Conservation (phyloP, 2,797 vertebrate genomes). For the Neosilurus mollespiculum region DNA sequence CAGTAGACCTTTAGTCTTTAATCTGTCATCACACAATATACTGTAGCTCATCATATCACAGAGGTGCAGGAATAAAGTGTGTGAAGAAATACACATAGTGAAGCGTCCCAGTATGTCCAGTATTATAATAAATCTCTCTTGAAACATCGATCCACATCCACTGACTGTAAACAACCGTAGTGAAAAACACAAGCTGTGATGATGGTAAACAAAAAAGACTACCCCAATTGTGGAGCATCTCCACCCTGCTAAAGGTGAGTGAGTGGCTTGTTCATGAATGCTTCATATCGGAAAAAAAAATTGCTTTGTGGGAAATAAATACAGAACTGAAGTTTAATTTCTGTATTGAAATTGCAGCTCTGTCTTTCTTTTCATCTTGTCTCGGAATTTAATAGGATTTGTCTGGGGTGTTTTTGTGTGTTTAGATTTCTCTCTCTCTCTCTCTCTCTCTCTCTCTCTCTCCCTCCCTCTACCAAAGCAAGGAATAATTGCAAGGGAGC, state of each 20-base stretch:
- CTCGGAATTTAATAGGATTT: constrained; percentile 28
- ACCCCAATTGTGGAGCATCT: background rate
- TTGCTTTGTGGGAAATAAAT: background rate
- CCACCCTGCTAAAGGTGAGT: no score
- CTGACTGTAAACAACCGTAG: no score
- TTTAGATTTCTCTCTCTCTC: background rate
- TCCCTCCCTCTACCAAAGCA: background rate
- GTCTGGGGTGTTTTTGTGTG: background rate
- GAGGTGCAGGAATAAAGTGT: no score
- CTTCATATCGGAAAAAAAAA: background rate
- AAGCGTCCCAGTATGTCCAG: no score
- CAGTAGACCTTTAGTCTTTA: no score
- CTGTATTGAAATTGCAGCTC: constrained; percentile 1
- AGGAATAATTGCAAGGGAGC: constrained; percentile 14
- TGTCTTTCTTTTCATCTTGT: background rate
- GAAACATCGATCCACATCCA: background rate
- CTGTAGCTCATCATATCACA: no score
- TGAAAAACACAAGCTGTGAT: background rate
- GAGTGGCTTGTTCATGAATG: background rate
- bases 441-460: background rate
- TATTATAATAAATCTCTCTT: background rate
- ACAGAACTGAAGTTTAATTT: background rate
- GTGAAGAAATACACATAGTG: no score
- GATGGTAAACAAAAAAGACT: background rate
- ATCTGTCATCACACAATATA: no score